phyloP scores from a whole-genome alignment of 2,113 vertebrate species.

The Apaloderma vittatum region DNA sequence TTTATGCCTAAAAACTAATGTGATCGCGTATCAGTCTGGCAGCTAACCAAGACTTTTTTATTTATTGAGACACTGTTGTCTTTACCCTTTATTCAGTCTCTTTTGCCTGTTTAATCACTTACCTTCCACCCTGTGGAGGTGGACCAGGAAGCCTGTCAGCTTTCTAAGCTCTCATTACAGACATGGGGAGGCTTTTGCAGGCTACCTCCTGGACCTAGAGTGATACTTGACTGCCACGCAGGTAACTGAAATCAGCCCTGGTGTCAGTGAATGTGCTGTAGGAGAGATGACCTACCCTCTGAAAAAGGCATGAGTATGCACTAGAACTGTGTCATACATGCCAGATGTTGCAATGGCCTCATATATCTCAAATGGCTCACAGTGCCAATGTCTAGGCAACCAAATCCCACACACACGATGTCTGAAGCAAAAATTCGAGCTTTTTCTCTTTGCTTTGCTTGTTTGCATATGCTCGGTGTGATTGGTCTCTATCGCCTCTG shows the following conservation, averaged over 20 bases:
- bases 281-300: neutral
- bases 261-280: neutral
- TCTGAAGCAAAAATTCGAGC: neutral
- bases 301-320: neutral
- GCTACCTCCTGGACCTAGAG: neutral
- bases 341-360: neutral
- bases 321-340: accelerated
- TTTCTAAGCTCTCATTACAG: neutral
- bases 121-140: neutral
- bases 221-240: neutral
- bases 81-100: neutral
- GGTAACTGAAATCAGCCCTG: neutral
- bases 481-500: neutral
- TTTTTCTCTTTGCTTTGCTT: neutral
- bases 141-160: neutral
- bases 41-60: neutral
- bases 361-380: neutral
- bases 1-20: neutral
- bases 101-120: neutral
- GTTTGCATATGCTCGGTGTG: neutral
- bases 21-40: neutral
- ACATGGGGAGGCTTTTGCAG: neutral
- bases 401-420: neutral
- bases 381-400: neutral
- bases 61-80: neutral